Evolutionary conservation across 2,113 vertebrate genomes (phyloP).

Genomic region (Ivindomyrus marchei): DNA sequence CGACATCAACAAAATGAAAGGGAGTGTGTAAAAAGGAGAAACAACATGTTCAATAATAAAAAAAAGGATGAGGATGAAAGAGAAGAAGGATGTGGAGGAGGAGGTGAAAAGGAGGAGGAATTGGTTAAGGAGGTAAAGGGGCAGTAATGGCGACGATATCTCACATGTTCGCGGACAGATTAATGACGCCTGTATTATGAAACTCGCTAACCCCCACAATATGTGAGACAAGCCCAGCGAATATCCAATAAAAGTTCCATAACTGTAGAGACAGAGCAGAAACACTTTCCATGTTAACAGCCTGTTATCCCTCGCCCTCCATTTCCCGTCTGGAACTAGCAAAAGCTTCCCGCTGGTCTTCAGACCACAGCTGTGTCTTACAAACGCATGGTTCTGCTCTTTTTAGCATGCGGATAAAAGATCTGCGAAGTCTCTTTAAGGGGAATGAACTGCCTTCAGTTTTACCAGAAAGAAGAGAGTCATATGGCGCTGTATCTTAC

Average conservation of each 20-base stretch:
- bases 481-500: constrained; percentile 41
- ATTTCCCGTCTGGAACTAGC: background rate
- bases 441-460: background rate
- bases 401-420: background rate
- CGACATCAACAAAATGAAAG: background rate
- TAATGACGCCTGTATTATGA: background rate
- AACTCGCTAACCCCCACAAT: background rate
- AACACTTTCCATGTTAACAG: background rate
- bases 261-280: background rate
- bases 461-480: constrained; percentile 26
- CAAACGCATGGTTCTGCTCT: background rate
- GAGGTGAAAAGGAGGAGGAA: background rate
- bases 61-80: background rate
- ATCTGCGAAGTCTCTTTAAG: background rate
- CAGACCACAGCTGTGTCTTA: background rate
- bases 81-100: background rate
- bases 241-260: background rate
- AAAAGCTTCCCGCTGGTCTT: background rate
- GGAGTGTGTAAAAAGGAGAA: background rate
- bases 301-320: background rate
- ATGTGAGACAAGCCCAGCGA: background rate
- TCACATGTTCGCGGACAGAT: background rate
- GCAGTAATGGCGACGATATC: background rate
- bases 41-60: background rate
- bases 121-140: background rate